Conservation (phyloP, 2,797 vertebrate species). For the Sparidentex hasta region DNA sequence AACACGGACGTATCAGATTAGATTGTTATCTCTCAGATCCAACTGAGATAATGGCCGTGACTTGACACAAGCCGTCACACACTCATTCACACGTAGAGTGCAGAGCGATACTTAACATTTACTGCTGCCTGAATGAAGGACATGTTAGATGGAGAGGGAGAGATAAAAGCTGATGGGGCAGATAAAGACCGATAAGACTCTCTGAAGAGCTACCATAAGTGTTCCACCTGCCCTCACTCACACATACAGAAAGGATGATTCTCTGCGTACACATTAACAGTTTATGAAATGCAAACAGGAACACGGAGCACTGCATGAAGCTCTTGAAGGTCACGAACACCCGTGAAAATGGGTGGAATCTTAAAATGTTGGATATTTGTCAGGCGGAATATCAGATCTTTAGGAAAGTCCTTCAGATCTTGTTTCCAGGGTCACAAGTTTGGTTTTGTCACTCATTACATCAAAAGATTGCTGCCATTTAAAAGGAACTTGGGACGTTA, state of each 20-base stretch:
- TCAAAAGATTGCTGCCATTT: too few species aligned
- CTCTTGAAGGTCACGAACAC: background rate
- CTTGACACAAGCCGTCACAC: slow-evolving; percentile 10
- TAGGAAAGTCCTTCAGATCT: too few species aligned
- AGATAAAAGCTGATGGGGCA: slow-evolving; percentile 59
- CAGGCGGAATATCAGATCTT: too few species aligned
- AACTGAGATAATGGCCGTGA: slow-evolving; percentile 31
- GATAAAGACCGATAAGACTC: slow-evolving; percentile 59
- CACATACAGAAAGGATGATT: background rate
- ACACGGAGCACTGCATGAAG: background rate
- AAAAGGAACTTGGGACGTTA: too few species aligned
- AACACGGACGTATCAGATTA: slow-evolving; percentile 38
- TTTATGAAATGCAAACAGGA: background rate
- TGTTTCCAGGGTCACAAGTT: too few species aligned
- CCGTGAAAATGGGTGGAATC: too few species aligned
- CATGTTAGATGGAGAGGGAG: slow-evolving; percentile 15
- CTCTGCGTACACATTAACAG: background rate
- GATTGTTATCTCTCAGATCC: slow-evolving; percentile 68
- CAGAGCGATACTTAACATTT: slow-evolving; percentile 44
- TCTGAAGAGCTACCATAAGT: slow-evolving; percentile 31
- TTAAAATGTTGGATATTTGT: too few species aligned
- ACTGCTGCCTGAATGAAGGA: slow-evolving; percentile 42
- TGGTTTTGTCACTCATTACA: too few species aligned
- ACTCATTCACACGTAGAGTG: slow-evolving; percentile 34
- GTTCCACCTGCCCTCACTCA: slow-evolving; percentile 6